Conservation (phyloP, 2,113 vertebrate species). For the Trichechus manatus region DNA sequence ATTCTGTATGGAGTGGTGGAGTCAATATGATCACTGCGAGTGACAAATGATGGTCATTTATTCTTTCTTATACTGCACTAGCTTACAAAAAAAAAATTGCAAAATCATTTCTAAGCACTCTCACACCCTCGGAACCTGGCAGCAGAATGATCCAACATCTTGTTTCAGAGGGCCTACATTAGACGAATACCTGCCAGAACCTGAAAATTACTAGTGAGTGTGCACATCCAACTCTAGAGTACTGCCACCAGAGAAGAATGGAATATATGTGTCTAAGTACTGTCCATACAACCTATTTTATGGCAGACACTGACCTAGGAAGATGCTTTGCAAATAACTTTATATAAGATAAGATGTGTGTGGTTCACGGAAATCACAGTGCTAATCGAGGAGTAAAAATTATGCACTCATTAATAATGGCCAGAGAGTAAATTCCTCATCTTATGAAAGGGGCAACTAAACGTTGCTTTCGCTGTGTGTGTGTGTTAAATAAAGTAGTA, state of each 20-base stretch:
- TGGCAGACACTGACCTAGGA: neutral
- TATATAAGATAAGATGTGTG: neutral
- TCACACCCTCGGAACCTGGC: neutral
- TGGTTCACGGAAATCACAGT: neutral
- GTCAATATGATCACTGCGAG: neutral
- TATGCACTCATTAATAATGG: neutral
- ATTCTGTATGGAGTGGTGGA: neutral
- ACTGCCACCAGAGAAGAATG: neutral
- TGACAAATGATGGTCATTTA: neutral
- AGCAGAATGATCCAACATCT: neutral
- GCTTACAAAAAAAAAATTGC: neutral
- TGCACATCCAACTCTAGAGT: neutral
- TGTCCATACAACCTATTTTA: neutral
- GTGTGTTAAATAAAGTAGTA: neutral
- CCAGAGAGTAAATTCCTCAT: neutral
- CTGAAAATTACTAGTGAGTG: neutral
- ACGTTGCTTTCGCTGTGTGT: neutral
- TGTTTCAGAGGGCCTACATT: neutral
- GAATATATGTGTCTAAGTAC: neutral
- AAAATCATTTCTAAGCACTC: neutral
- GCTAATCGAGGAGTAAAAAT: constrained; percentile 8
- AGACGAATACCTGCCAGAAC: neutral
- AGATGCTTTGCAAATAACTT: neutral
- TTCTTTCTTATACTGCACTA: neutral
- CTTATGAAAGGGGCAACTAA: neutral